Evolutionary conservation across 2,797 vertebrate genomes (phyloP), one percentile per base, ranked within the genome.

Genomic region (Danionella dracula): DNA sequence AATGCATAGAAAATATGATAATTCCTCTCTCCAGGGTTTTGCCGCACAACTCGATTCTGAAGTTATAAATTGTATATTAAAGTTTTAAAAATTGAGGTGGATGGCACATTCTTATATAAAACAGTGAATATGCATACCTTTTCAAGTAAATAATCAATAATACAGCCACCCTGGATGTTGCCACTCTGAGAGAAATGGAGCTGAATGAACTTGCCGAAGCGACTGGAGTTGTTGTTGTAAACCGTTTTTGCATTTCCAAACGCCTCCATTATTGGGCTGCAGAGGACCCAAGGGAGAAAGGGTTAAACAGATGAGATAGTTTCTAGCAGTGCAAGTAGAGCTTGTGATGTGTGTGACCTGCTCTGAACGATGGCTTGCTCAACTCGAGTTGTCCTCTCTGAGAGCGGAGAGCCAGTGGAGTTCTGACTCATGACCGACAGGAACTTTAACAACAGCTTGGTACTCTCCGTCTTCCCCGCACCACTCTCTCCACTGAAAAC

Each of bases 171-270:
- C 54, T 96, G 93, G 80, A 96, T 95, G 81, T 92, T 91, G 56
- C 94, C 93, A 1, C 88, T 90, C 74, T 92, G 90, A 72, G 92
- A 92, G 78, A 95, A 95, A 82, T 95, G 92, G 54, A 96, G 90
- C 77, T 95, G 94, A 78, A 96, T 94, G 76, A 96, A 95, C 76
- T 96, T 96, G 68, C 94, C 94, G 21, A 96, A 96, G 70, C 94
- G 93, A 32, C 93, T 95, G 62, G 93, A 96, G 84, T 96, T 96
- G 79, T 95, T 96, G 85, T 96, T 96, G 86, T 95, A 95, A 38
- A 96, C 90, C 0, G 94, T 96, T 81, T 93, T 96, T 45, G 94
- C 92, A 11, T 96, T 96, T 57, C 94, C 94, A 76, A 96, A 96
- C 5, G 92, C 92, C 64, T 95, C 94, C 88, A 95, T 91, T 77